phyloP scores from a whole-genome alignment of 1,140 invertebrate species.

The Dreissena polymorpha region DNA sequence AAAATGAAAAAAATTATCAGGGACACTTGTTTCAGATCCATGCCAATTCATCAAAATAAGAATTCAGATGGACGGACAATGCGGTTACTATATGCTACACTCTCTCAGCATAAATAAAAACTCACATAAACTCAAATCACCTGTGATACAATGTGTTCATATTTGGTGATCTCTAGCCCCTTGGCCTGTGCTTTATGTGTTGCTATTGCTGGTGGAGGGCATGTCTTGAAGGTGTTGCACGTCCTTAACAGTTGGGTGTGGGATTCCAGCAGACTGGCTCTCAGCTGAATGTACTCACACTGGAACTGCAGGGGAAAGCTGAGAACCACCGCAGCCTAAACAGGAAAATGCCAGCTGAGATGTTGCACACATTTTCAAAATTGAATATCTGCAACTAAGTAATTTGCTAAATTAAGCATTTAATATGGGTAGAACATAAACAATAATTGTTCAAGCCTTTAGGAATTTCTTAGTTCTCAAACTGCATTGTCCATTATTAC shows the following conservation, averaged over 20 bases:
- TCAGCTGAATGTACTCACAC: slow-evolving; percentile 87
- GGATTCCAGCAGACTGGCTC: slow-evolving; percentile 89
- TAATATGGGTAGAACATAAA: too few species aligned
- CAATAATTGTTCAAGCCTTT: too few species aligned
- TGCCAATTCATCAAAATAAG: too few species aligned
- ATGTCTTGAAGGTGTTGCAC: slow-evolving; percentile 88
- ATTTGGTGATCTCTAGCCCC: slow-evolving; percentile 90
- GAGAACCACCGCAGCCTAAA: slow-evolving; percentile 86
- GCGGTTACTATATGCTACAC: too few species aligned
- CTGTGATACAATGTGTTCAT: slow-evolving; percentile 90
- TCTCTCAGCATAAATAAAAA: too few species aligned
- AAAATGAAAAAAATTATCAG: too few species aligned
- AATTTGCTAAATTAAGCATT: background rate
- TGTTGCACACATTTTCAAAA: background rate
- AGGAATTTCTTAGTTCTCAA: too few species aligned
- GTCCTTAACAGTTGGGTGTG: slow-evolving; percentile 85
- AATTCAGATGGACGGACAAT: too few species aligned
- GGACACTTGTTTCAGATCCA: too few species aligned
- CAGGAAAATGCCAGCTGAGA: slow-evolving; percentile 20
- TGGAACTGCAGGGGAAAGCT: slow-evolving; percentile 87
- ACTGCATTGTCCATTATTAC: too few species aligned
- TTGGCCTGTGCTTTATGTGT: slow-evolving; percentile 88
- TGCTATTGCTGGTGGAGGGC: slow-evolving; percentile 95
- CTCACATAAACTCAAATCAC: slow-evolving; percentile 40
- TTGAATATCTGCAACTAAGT: background rate